A percentile compares a stretch with the other conserved stretches of the same genome.
Evolutionary conservation across 2,888 invertebrate genomes (phyloP).

Genomic region (Macaria notata): DNA sequence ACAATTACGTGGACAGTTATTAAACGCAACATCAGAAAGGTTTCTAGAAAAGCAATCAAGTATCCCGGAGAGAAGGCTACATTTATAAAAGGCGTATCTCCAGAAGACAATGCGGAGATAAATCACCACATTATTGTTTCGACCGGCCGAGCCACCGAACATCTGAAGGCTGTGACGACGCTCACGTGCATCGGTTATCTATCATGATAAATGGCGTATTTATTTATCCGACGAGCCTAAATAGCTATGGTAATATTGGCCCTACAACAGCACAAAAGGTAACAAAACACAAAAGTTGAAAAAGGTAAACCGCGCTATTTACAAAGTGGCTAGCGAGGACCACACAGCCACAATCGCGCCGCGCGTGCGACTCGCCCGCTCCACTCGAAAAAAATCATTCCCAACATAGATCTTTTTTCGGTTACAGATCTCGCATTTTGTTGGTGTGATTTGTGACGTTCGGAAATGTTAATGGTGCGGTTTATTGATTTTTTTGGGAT

Average conservation of each 20-base stretch:
- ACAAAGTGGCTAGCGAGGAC: conserved; percentile 82
- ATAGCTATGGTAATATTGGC: conserved; percentile 83
- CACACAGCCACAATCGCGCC: conserved; percentile 81
- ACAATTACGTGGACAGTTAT: conserved; percentile 4
- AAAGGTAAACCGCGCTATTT: conserved; percentile 83
- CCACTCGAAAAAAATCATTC: conserved; percentile 72
- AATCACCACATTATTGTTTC: conserved; percentile 64
- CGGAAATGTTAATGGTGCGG: conserved; percentile 77
- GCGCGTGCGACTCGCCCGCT: conserved; percentile 79
- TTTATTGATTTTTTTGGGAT: conserved; percentile 62
- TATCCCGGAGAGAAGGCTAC: conserved; percentile 12
- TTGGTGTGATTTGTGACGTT: conserved; percentile 82
- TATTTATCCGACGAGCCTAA: conserved; percentile 82
- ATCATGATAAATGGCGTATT: conserved; percentile 82
- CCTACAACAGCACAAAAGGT: conserved; percentile 82
- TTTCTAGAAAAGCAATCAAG: conserved; percentile 18
- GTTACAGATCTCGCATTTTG: conserved; percentile 80
- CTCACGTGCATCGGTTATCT: conserved; percentile 78
- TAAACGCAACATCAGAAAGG: conserved; percentile 7
- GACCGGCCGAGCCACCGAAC: conserved; percentile 66
- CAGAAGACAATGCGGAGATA: conserved; percentile 65
- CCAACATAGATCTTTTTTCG: conserved; percentile 77
- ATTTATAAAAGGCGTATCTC: conserved; percentile 35
- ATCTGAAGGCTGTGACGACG: conserved; percentile 62
- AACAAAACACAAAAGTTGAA: conserved; percentile 83